Conservation (phyloP, 2,113 vertebrate species). For the Austrofundulus limnaeus region DNA sequence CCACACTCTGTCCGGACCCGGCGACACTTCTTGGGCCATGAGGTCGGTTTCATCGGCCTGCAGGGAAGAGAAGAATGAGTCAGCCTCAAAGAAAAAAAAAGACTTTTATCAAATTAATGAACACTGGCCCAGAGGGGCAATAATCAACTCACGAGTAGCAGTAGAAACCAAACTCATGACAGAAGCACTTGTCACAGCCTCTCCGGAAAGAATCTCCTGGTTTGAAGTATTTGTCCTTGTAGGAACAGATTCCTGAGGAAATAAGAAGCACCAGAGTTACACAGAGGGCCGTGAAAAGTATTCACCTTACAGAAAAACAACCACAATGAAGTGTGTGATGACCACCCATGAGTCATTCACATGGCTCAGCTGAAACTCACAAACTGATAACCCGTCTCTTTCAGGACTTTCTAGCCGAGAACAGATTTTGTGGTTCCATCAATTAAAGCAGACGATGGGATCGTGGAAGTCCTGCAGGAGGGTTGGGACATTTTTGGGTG, state of each 20-base stretch:
- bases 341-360: too few relatives aligned
- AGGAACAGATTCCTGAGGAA: slow-evolving; percentile 58
- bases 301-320: too few relatives aligned
- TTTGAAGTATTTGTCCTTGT: slow-evolving; percentile 64
- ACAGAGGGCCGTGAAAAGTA: background rate
- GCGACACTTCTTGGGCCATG: slow-evolving; percentile 67
- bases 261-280: background rate
- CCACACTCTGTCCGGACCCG: slow-evolving; percentile 54
- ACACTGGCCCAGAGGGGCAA: background rate
- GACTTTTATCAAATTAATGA: slow-evolving; percentile 6
- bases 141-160: slow-evolving; percentile 59
- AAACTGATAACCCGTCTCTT: too few relatives aligned
- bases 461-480: too few relatives aligned
- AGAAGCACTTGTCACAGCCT: slow-evolving; percentile 71
- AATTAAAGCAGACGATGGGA: too few relatives aligned
- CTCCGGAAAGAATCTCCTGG: slow-evolving; percentile 65
- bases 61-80: background rate
- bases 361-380: too few relatives aligned
- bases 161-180: slow-evolving; percentile 59
- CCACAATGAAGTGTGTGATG: too few relatives aligned
- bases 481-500: too few relatives aligned
- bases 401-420: too few relatives aligned
- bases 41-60: slow-evolving; percentile 68
- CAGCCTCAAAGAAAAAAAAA: background rate
- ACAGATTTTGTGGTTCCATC: too few relatives aligned